phyloP scores from a whole-genome alignment of 2,888 invertebrate species.

The Plusia festucae region DNA sequence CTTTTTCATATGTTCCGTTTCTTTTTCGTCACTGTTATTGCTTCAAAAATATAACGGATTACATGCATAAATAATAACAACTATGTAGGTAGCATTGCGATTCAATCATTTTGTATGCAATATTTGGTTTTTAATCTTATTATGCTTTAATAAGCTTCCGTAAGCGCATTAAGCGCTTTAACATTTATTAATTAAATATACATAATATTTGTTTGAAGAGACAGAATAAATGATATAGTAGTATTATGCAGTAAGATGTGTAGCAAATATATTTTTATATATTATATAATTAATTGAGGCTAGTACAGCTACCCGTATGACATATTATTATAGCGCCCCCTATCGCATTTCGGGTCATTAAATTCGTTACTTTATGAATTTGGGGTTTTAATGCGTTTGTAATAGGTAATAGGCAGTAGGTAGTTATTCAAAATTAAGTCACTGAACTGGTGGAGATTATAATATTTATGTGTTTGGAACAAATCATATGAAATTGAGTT shows the following conservation, averaged over 20 bases:
- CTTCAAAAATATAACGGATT: too few species aligned
- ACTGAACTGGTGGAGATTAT: neutral
- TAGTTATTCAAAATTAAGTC: neutral
- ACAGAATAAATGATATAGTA: neutral
- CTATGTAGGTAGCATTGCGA: too few species aligned
- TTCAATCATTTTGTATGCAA: neutral
- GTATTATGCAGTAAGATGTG: neutral
- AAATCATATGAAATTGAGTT: neutral
- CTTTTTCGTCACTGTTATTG: too few species aligned
- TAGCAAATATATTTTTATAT: too few species aligned
- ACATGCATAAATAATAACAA: too few species aligned
- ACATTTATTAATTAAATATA: neutral
- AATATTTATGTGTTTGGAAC: neutral
- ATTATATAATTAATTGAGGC: too few species aligned
- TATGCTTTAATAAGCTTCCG: neutral
- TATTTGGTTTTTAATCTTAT: neutral
- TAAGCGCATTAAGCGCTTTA: neutral
- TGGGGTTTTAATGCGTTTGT: neutral
- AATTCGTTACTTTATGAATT: slow-evolving; percentile 7
- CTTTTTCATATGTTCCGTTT: too few species aligned
- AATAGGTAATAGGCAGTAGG: neutral
- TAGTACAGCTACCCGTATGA: neutral
- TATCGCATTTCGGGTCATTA: slow-evolving; percentile 15
- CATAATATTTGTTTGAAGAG: neutral
- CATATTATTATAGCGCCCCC: slow-evolving; percentile 3